phyloP scores from a whole-genome alignment of 2,888 invertebrate genomes.

The Dorcus hopei region DNA sequence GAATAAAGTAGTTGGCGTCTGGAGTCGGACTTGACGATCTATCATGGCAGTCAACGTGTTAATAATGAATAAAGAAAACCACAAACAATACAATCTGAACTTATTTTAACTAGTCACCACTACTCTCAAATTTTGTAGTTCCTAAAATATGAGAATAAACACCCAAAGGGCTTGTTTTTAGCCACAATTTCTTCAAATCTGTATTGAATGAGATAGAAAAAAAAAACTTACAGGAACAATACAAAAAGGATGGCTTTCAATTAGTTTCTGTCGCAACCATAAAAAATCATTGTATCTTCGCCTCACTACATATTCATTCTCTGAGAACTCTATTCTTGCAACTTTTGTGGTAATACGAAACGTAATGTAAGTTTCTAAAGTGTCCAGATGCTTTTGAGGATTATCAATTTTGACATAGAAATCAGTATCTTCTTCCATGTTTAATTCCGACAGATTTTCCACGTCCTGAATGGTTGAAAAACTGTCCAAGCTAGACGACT shows the following conservation, averaged over 20 bases:
- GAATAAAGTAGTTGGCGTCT: too few species aligned
- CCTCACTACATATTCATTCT: slow-evolving; percentile 62
- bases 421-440: slow-evolving; percentile 56
- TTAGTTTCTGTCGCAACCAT: slow-evolving; percentile 64
- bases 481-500: slow-evolving; percentile 59
- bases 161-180: too few species aligned
- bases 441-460: slow-evolving; percentile 54
- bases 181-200: too few species aligned
- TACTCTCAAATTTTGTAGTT: too few species aligned
- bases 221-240: slow-evolving; percentile 61
- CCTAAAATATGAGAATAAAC: too few species aligned
- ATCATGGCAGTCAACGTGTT: too few species aligned
- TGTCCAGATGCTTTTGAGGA: slow-evolving; percentile 69
- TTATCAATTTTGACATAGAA: slow-evolving; percentile 66
- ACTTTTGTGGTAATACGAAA: slow-evolving; percentile 68
- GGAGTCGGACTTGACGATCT: too few species aligned
- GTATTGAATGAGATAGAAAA: background rate
- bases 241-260: slow-evolving; percentile 63
- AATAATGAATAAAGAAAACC: too few species aligned
- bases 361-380: slow-evolving; percentile 68
- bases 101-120: too few species aligned
- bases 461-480: slow-evolving; percentile 59
- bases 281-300: slow-evolving; percentile 71
- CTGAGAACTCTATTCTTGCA: slow-evolving; percentile 61
- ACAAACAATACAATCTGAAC: too few species aligned